Evolutionary conservation across 1,140 invertebrate genomes (phyloP), one percentile per base, ranked within the genome.

Genomic region (Aporrectodea caliginosa): DNA sequence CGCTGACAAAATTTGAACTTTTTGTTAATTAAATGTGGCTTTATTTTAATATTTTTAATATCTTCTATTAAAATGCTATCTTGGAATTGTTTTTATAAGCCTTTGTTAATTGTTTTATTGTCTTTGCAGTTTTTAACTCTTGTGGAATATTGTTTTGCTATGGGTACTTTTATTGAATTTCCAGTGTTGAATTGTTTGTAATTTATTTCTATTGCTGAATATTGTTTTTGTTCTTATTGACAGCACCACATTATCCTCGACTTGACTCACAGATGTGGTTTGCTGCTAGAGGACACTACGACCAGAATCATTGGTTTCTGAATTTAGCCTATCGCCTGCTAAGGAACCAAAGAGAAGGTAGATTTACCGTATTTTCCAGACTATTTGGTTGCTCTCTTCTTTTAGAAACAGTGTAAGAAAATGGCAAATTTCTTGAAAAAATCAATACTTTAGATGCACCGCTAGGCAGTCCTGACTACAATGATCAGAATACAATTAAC

Each of bases 211-310:
- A 74, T 29, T 29, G 22, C n/a, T n/a, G n/a, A 58, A 58, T 58
- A 35, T 75, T 35, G 35, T 58, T 27, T 22, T 22, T 2, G 22
- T 22, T 22, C 30, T 33, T 33, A 1, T 75, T 70, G 90, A 29
- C 82, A 94, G 93, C 91, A 69, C 94, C 94, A 79, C 92, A 95
- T 89, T 92, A 94, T 84, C 94, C 94, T 1, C 88, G 93, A 75
- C 87, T 95, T 12, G 94, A 95, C 86, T 94, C 93, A 93, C 94
- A 95, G 89, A 93, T 95, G 92, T 94, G 93, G 92, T 94, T 94
- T 88, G 93, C 93, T 69, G 92, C 94, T 27, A 88, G 93, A 2
- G 91, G 91, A 69, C 91, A 89, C 72, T 93, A 94, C 85, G 90
- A 93, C 81, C 90, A 93, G 82, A 93, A 94, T 88, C 92, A 92